Evolutionary conservation across 2,888 invertebrate species (phyloP).

Genomic region (Xestia sexstrigata): DNA sequence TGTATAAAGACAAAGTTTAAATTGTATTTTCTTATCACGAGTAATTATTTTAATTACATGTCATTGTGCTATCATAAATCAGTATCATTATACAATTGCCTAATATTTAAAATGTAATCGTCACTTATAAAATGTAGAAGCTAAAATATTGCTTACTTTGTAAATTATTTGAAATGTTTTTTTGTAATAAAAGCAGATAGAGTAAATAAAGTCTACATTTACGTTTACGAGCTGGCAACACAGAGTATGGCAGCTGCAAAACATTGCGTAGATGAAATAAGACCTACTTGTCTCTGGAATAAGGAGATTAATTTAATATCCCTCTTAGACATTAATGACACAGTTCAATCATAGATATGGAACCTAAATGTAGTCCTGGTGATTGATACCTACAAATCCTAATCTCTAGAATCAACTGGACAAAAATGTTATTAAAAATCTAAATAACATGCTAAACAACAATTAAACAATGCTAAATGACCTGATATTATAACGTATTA

Average conservation of each 20-base stretch:
- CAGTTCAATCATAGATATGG: neutral
- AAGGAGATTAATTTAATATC: neutral
- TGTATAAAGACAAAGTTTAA: slow-evolving; percentile 45
- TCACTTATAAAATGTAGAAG: neutral
- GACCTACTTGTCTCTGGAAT: neutral
- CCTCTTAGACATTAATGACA: neutral
- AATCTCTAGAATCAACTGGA: slow-evolving; percentile 5
- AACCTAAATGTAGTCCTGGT: neutral
- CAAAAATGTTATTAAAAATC: slow-evolving; percentile 45
- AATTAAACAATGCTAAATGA: slow-evolving; percentile 64
- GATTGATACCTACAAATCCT: neutral
- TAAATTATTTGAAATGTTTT: slow-evolving; percentile 19
- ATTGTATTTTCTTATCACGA: slow-evolving; percentile 51
- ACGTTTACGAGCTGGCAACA: slow-evolving; percentile 32
- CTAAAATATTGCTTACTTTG: neutral
- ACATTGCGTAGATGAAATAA: slow-evolving; percentile 21
- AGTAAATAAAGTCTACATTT: slow-evolving; percentile 41
- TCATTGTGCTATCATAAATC: neutral
- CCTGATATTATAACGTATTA: slow-evolving; percentile 64
- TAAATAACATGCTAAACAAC: slow-evolving; percentile 56
- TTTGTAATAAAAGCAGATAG: slow-evolving; percentile 27
- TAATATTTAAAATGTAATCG: slow-evolving; percentile 1
- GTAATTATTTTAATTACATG: neutral
- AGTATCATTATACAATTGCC: neutral
- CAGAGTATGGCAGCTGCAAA: slow-evolving; percentile 29